Conservation (phyloP, 2,888 invertebrate species). For the Melanotus villosus region DNA sequence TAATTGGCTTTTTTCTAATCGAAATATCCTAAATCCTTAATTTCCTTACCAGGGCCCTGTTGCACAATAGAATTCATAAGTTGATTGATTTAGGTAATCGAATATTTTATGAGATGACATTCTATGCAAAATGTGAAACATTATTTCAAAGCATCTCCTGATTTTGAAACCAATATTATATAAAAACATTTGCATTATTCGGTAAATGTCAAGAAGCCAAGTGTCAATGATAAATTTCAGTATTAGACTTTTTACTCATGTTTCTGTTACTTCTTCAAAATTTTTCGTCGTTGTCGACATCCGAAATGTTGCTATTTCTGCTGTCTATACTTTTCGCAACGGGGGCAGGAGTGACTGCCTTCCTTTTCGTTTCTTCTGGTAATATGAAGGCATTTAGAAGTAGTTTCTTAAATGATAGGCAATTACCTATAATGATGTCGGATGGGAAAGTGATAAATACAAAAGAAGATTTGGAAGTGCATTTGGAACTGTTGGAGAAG, state of each 20-base stretch:
- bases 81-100: no score
- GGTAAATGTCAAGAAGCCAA: not conserved
- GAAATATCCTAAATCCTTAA: no score
- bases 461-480: constrained; percentile 61
- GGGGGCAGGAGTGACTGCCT: constrained; percentile 57
- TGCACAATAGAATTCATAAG: no score
- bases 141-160: no score
- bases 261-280: constrained; percentile 15
- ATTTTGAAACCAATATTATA: no score
- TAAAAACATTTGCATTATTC: constrained; percentile 1
- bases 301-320: constrained; percentile 49
- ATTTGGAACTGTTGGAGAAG: constrained; percentile 58
- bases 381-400: constrained; percentile 57
- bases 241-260: constrained; percentile 2
- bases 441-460: constrained; percentile 55
- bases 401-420: constrained; percentile 25
- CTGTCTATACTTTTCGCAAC: constrained; percentile 56
- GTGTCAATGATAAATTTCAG: not conserved
- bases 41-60: no score
- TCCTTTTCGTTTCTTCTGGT: constrained; percentile 57
- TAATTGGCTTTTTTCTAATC: no score
- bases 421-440: constrained; percentile 52
- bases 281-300: not conserved
- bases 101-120: no score
- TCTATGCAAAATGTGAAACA: no score